phyloP scores from a whole-genome alignment of 2,797 vertebrate species.

The Chrosomus eos region DNA sequence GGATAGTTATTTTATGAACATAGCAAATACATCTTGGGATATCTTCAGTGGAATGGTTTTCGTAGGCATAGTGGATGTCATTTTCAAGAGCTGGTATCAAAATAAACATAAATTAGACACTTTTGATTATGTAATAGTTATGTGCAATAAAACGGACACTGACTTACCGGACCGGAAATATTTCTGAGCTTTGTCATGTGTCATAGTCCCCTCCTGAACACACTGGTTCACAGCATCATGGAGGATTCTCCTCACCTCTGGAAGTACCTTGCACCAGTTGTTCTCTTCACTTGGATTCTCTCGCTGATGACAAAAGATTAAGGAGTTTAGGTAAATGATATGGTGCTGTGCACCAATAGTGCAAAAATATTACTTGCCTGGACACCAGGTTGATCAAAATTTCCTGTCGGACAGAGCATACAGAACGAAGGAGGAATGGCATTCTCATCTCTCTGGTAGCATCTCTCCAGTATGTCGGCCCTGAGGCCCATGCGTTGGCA shows the following conservation, averaged over 20 bases:
- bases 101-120: slow-evolving; percentile 22
- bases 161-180: slow-evolving; percentile 78
- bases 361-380: slow-evolving; percentile 25
- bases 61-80: slow-evolving; percentile 76
- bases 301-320: slow-evolving; percentile 15
- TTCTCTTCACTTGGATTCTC: background rate
- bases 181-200: slow-evolving; percentile 65
- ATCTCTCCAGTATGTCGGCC: slow-evolving; percentile 71
- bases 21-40: slow-evolving; percentile 77
- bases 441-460: slow-evolving; percentile 81
- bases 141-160: background rate
- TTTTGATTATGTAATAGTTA: background rate
- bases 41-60: slow-evolving; percentile 55
- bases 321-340: background rate
- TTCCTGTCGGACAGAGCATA: slow-evolving; percentile 8
- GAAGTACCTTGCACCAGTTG: slow-evolving; percentile 47
- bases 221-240: slow-evolving; percentile 68
- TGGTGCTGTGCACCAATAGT: background rate
- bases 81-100: slow-evolving; percentile 72
- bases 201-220: slow-evolving; percentile 66
- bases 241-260: slow-evolving; percentile 67
- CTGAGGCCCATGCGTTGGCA: slow-evolving; percentile 70
- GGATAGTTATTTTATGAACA: slow-evolving; percentile 72
- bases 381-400: background rate
- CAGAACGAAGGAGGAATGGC: slow-evolving; percentile 74